These are phyloP conservation scores for Dermatemys mawii DNA, from an alignment of 2,113 vertebrate genomes.

Conservation along the genomic window DNA sequence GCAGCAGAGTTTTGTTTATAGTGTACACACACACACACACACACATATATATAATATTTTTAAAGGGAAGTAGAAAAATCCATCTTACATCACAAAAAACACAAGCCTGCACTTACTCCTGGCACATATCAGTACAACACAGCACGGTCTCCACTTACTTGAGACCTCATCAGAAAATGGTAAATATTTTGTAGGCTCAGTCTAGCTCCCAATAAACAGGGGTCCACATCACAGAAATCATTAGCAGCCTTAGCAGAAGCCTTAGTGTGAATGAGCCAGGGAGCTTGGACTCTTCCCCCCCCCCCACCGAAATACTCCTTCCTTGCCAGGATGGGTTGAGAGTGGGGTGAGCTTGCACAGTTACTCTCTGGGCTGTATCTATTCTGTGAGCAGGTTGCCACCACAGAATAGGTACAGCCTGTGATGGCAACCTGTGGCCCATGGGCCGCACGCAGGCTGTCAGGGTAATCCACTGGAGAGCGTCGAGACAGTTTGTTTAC, in stretches of 20 bases:
- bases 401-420: too few relatives aligned
- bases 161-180: background rate
- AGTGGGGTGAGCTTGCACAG: background rate
- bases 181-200: background rate
- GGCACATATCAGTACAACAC: background rate
- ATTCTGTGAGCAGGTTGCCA: too few relatives aligned
- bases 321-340: background rate
- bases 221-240: too few relatives aligned
- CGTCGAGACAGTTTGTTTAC: too few relatives aligned
- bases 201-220: background rate
- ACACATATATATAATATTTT: too few relatives aligned
- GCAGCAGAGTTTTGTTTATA: background rate
- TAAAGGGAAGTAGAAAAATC: background rate
- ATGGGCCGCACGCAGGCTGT: too few relatives aligned
- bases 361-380: background rate
- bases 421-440: too few relatives aligned
- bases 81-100: background rate
- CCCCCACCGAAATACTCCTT: accelerated
- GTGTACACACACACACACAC: too few relatives aligned
- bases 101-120: background rate
- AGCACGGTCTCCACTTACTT: accelerated
- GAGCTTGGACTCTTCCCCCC: accelerated
- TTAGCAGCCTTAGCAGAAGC: background rate
- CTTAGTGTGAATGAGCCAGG: accelerated
- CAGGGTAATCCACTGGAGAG: too few relatives aligned